These are phyloP conservation scores for Orthosia cruda DNA, from an alignment of 2,888 invertebrate genomes.

Conservation along the genomic window DNA sequence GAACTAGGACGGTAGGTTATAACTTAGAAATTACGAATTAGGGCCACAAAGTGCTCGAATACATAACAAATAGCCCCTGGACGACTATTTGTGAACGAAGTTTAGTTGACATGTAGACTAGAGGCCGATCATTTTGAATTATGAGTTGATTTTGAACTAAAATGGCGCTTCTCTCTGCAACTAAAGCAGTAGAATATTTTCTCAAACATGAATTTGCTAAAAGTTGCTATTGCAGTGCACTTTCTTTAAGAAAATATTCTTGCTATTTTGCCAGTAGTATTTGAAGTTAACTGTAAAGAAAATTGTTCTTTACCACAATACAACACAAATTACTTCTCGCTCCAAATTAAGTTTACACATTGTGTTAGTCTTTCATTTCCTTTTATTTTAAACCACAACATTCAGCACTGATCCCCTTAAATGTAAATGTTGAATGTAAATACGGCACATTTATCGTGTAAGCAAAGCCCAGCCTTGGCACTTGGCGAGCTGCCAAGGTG, in stretches of 20 bases:
- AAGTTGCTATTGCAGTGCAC: background rate
- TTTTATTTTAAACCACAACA: slow-evolving; percentile 56
- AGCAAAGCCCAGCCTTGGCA: slow-evolving; percentile 49
- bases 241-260: background rate
- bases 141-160: background rate
- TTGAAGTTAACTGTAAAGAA: background rate
- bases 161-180: background rate
- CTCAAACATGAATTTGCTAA: background rate
- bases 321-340: slow-evolving; percentile 3
- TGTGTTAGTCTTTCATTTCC: slow-evolving; percentile 33
- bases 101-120: slow-evolving; percentile 1
- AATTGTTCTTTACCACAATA: background rate
- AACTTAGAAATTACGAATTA: slow-evolving; percentile 59
- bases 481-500: slow-evolving; percentile 58
- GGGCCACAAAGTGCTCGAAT: slow-evolving; percentile 38
- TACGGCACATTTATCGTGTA: slow-evolving; percentile 58
- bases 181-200: background rate
- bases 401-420: slow-evolving; percentile 56
- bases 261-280: background rate
- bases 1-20: slow-evolving; percentile 50
- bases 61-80: slow-evolving; percentile 40
- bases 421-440: slow-evolving; percentile 54
- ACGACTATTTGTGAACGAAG: slow-evolving; percentile 31
- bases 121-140: background rate
- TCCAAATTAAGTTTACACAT: slow-evolving; percentile 34